Evolutionary conservation across 2,888 invertebrate genomes (phyloP), one percentile per base, ranked within the genome.

Genomic region (Stenurella melanura): DNA sequence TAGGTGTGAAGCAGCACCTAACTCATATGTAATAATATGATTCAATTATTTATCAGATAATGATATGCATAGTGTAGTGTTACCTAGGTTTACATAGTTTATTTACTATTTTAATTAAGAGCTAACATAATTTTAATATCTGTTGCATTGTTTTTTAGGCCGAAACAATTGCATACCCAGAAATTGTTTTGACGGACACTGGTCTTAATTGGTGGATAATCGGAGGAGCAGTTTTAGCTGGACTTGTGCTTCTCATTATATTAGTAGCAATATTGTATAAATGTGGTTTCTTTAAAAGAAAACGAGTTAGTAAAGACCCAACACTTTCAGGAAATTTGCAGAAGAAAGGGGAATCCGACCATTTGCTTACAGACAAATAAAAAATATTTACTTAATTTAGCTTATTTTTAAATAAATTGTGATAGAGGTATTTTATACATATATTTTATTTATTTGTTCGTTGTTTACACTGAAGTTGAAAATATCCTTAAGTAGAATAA

Each of bases 141-240:
- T n/a, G 3, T n/a, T 5, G 5, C 9, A 34, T 5, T 77, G 64
- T 75, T 73, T 88, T 88, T 75, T 87, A 97, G 97, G 95, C 95
- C 79, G 93, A 94, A 87, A 97, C 96, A 0, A 92, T 93, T 67
- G 97, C 96, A 0, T 95, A 95, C 89, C 97, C 97, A 68, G 96
- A 96, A 87, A 90, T 95, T 76, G 94, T 95, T 82, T 94, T 93
- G 83, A 93, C 94, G 83, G 93, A 94, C 26, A 92, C 94, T 21
- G 93, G 94, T n/a, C 93, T 97, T 9, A 95, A 96, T 15, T 91
- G 96, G 82, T 97, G 97, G 96, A 94, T 98, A 80, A 96, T 96
- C 80, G 93, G 95, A 80, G 91, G 96, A 68, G 95, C 98, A 50
- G 93, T 96, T 70, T 91, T 96, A 75, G 95, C 94, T 1, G 98